Percentiles rank a stretch among this genome's conserved stretches.
These are phyloP conservation scores for Aelia acuminata DNA, from an alignment of 2,888 invertebrate species.

Conservation along the genomic window DNA sequence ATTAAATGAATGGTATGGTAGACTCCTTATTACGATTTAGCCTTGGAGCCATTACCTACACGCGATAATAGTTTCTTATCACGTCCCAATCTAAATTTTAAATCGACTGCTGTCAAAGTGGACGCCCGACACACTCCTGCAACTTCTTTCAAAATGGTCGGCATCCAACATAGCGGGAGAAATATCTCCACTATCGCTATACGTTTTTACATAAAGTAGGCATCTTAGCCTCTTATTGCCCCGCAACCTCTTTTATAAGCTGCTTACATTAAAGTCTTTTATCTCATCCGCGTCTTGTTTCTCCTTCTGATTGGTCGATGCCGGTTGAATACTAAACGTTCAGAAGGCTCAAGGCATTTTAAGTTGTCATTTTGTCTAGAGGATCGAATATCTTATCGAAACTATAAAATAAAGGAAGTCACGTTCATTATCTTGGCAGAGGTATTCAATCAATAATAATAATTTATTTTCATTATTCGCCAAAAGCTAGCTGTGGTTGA, in stretches of 20 bases:
- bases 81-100: constrained; percentile 39
- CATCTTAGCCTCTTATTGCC: constrained; percentile 6
- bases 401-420: not conserved
- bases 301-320: constrained; percentile 28
- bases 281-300: constrained; percentile 41
- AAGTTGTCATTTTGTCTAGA: not conserved
- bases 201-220: constrained; percentile 11
- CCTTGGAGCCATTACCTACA: not conserved
- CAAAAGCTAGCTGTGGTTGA: too few species aligned
- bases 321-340: not conserved
- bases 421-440: not conserved
- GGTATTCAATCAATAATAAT: not conserved
- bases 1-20: too few species aligned
- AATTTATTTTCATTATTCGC: too few species aligned
- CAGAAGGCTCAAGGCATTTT: not conserved
- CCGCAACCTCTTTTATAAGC: constrained; percentile 36
- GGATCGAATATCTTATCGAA: not conserved
- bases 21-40: not conserved
- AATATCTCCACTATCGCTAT: constrained; percentile 22
- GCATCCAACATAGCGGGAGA: not conserved
- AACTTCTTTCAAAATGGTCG: constrained; percentile 9
- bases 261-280: constrained; percentile 39
- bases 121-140: constrained; percentile 3
- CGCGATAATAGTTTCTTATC: constrained; percentile 6
- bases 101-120: constrained; percentile 25